Percentiles rank a stretch among this genome's conserved stretches.
These are phyloP conservation scores for Gymnoscelis rufifasciata DNA, from an alignment of 2,888 invertebrate genomes.

Conservation along the genomic window DNA sequence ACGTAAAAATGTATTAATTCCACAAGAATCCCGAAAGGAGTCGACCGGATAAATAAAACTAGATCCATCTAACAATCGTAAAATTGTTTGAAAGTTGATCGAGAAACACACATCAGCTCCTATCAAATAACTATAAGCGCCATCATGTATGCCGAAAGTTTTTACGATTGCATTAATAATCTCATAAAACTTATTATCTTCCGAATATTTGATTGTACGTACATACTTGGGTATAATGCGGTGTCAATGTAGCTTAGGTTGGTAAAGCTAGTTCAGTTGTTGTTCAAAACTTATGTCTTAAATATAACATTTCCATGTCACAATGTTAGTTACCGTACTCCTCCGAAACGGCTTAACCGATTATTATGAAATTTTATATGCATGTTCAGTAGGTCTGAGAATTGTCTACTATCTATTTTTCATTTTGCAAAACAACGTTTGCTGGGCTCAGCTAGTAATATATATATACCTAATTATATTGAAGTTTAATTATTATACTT, in stretches of 20 bases:
- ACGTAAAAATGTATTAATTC: no score
- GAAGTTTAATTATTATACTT: no score
- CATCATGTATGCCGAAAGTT: constrained; percentile 28
- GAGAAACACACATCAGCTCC: constrained; percentile 13
- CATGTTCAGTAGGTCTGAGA: no score
- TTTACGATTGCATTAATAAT: constrained; percentile 30
- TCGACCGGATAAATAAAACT: constrained; percentile 9
- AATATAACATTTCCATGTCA: no score
- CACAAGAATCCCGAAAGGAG: not conserved
- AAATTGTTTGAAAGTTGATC: constrained; percentile 20
- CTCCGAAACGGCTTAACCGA: no score
- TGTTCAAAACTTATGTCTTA: not conserved
- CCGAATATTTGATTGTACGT: constrained; percentile 21
- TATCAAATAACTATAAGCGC: constrained; percentile 27
- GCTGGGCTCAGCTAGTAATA: no score
- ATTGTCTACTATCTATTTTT: no score
- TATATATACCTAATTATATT: no score
- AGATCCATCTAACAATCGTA: constrained; percentile 21
- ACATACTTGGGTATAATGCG: constrained; percentile 9
- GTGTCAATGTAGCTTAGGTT: not conserved
- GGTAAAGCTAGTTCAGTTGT: not conserved
- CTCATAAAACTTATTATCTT: constrained; percentile 28
- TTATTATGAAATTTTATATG: no score
- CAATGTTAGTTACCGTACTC: no score
- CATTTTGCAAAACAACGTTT: no score